phyloP scores from a whole-genome alignment of 2,888 invertebrate species.

The Omphaloscelis lunosa region DNA sequence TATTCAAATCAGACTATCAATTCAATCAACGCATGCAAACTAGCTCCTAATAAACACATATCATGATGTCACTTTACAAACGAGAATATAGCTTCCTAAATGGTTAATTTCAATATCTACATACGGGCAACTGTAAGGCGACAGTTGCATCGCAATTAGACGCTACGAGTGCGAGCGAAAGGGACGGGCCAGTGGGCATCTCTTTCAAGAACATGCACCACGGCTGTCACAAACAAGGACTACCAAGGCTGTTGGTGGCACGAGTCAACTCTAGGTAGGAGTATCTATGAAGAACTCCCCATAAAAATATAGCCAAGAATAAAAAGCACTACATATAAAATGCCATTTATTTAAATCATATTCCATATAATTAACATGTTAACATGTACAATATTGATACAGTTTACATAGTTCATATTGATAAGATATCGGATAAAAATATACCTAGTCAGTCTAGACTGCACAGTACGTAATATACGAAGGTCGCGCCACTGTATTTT shows the following conservation, averaged over 20 bases:
- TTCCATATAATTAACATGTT: conserved; percentile 17
- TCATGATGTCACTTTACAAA: conserved; percentile 55
- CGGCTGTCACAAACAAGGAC: too few relatives aligned
- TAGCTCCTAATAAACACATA: conserved; percentile 51
- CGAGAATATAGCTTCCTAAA: conserved; percentile 52
- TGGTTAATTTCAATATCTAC: conserved; percentile 9
- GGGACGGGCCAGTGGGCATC: not conserved
- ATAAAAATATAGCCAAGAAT: not conserved
- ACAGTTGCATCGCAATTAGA: not conserved
- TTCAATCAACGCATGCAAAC: conserved; percentile 33
- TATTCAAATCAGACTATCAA: conserved; percentile 36
- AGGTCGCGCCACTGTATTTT: conserved; percentile 19
- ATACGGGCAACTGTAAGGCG: conserved; percentile 41
- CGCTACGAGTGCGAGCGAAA: too few relatives aligned
- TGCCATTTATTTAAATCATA: conserved; percentile 10
- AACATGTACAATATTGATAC: conserved; percentile 31
- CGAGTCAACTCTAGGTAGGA: not conserved
- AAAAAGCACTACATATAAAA: not conserved
- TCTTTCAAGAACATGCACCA: not conserved
- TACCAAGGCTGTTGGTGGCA: not conserved
- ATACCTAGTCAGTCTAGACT: conserved; percentile 39
- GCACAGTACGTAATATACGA: conserved; percentile 11
- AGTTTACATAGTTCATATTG: conserved; percentile 8
- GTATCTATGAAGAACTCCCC: not conserved
- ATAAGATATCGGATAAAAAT: conserved; percentile 47